Percentiles rank a stretch among this genome's conserved stretches.
Evolutionary conservation across 2,113 vertebrate species (phyloP).

Genomic region (Dromaius novaehollandiae): DNA sequence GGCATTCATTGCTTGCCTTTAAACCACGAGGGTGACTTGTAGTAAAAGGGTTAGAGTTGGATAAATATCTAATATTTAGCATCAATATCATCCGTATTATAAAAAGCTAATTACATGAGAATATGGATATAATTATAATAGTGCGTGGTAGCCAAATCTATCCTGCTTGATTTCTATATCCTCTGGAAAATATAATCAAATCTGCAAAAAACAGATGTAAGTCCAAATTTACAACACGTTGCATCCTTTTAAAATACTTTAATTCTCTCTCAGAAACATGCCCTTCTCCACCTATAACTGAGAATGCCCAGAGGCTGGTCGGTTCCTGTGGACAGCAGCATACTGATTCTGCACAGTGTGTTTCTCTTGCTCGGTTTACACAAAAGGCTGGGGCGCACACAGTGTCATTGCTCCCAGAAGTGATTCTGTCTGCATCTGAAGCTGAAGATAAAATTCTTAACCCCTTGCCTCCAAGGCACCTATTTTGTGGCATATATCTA

Average conservation of each 20-base stretch:
- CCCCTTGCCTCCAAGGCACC: neutral
- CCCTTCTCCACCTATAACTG: neutral
- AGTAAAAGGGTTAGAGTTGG: neutral
- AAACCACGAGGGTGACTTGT: neutral
- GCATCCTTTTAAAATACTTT: neutral
- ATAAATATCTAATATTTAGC: constrained; percentile 6
- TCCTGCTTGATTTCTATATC: neutral
- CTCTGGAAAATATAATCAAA: neutral
- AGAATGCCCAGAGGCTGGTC: neutral
- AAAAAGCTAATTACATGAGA: neutral
- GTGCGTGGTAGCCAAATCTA: neutral
- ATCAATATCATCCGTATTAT: neutral
- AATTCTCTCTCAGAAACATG: neutral
- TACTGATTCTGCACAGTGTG: neutral
- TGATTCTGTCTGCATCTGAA: neutral
- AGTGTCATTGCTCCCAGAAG: neutral
- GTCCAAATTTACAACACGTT: neutral
- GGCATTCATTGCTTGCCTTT: neutral
- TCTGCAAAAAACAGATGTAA: neutral
- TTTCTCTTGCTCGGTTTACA: neutral
- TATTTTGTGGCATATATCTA: neutral
- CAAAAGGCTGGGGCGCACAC: neutral
- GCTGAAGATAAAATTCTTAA: neutral
- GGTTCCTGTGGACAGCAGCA: rapidly evolving
- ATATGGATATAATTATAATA: neutral